Percentiles rank a stretch among this genome's conserved stretches.
phyloP scores from a whole-genome alignment of 2,113 vertebrate species.

The Corythornis cristatus region DNA sequence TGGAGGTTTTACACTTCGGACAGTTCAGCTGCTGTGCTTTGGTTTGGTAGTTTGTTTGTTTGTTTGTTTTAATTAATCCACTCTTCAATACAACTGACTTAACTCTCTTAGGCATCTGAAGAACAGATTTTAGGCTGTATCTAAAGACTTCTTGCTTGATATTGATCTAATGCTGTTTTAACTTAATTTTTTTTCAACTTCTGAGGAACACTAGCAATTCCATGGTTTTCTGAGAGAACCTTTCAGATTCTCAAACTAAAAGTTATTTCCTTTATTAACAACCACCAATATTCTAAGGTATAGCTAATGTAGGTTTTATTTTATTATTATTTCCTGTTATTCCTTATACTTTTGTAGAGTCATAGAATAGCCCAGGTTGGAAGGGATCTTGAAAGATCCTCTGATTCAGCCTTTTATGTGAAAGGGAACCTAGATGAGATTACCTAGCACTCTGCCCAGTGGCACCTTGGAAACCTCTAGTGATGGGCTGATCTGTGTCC shows the following conservation, averaged over 20 bases:
- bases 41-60: neutral
- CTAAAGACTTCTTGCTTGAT: neutral
- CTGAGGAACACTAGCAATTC: neutral
- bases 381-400: neutral
- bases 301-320: neutral
- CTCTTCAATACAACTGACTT: neutral
- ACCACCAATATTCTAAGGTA: neutral
- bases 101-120: neutral
- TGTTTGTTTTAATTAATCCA: neutral
- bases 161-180: neutral
- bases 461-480: neutral
- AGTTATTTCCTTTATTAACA: neutral
- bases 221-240: neutral
- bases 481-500: neutral
- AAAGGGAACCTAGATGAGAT: neutral
- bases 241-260: neutral
- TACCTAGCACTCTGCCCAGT: neutral
- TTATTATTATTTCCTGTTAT: neutral
- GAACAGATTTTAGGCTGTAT: neutral
- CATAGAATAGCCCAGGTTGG: neutral
- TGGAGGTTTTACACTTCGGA: neutral
- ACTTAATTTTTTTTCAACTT: neutral
- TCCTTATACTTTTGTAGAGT: neutral
- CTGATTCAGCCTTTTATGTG: neutral
- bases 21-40: neutral